These are phyloP conservation scores for Lithobates pipiens DNA, from an alignment of 2,797 vertebrate genomes.

Conservation along the genomic window DNA sequence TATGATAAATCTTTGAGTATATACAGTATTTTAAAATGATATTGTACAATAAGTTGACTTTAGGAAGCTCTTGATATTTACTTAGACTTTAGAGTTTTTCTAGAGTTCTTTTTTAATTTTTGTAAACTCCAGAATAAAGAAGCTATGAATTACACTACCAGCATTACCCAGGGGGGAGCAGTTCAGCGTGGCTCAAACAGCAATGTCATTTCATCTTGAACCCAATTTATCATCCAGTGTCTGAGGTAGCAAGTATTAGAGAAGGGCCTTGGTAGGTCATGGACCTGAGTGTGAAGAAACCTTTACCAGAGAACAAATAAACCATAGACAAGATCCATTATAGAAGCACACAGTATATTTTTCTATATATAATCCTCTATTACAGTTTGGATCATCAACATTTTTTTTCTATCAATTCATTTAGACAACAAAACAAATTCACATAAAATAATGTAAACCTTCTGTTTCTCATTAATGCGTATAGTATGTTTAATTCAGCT, in stretches of 20 bases:
- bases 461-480: background rate
- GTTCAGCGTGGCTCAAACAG: background rate
- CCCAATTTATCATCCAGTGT: slow-evolving; percentile 2
- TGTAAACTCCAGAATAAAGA: background rate
- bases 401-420: no score
- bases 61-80: background rate
- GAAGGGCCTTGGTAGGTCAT: background rate
- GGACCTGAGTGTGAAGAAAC: background rate
- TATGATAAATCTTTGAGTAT: no score
- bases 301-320: background rate
- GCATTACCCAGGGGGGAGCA: background rate
- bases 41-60: no score
- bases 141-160: background rate
- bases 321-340: background rate
- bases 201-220: background rate
- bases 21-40: no score
- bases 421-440: background rate
- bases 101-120: background rate
- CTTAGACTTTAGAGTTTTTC: no score
- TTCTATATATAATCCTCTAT: background rate
- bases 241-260: background rate
- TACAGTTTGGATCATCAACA: background rate
- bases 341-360: background rate
- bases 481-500: background rate
- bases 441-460: background rate